Evolutionary conservation across 2,888 invertebrate species (phyloP).

Genomic region (Diaperis boleti): DNA sequence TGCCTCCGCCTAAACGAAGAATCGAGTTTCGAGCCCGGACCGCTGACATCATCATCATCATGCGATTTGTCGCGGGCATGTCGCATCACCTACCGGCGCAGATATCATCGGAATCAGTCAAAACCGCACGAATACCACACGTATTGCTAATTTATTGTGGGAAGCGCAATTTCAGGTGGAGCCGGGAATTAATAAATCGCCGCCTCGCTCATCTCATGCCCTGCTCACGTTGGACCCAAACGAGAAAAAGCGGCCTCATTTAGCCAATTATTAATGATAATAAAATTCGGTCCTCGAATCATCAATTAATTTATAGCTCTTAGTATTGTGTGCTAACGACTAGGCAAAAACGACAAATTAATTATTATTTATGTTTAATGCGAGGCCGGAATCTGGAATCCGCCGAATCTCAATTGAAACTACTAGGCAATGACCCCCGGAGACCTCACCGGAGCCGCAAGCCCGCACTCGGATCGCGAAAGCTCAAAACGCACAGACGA

Average conservation of each 20-base stretch:
- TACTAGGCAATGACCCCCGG: slow-evolving; percentile 37
- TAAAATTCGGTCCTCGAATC: slow-evolving; percentile 47
- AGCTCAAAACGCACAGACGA: no score
- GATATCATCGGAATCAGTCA: slow-evolving; percentile 21
- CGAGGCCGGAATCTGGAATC: slow-evolving; percentile 40
- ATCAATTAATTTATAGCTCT: slow-evolving; percentile 52
- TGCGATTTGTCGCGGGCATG: slow-evolving; percentile 32
- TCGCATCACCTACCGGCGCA: no score
- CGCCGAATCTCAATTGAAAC: slow-evolving; percentile 39
- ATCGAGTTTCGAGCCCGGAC: background rate
- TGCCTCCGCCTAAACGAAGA: no score
- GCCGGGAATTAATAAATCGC: slow-evolving; percentile 33
- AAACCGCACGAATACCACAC: slow-evolving; percentile 15
- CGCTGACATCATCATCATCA: slow-evolving; percentile 36
- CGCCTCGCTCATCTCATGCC: slow-evolving; percentile 36
- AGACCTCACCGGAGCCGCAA: slow-evolving; percentile 27
- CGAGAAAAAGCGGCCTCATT: slow-evolving; percentile 40
- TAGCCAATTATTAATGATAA: slow-evolving; percentile 46
- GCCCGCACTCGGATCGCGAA: no score
- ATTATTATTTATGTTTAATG: slow-evolving; percentile 41
- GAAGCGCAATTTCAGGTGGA: slow-evolving; percentile 31
- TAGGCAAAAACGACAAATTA: slow-evolving; percentile 42
- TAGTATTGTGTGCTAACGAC: slow-evolving; percentile 53
- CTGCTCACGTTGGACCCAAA: slow-evolving; percentile 38
- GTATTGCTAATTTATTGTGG: slow-evolving; percentile 32